Evolutionary conservation across 2,888 invertebrate genomes (phyloP).

Genomic region (Stenotaenia linearis): DNA sequence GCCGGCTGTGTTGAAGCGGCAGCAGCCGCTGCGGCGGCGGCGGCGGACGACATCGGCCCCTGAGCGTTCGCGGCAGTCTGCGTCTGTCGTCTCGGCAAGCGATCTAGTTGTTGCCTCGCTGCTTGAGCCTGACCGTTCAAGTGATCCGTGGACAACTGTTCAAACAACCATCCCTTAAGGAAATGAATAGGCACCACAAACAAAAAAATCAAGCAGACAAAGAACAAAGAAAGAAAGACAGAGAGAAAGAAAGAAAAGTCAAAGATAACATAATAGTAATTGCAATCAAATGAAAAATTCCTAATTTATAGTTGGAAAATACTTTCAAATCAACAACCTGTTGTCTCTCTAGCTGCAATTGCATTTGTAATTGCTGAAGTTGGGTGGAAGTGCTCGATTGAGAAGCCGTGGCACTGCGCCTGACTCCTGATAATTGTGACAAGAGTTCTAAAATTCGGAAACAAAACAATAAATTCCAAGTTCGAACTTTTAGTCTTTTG

Average conservation of each 20-base stretch:
- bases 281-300: constrained; percentile 36
- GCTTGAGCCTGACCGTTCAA: constrained; percentile 53
- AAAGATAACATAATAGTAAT: background rate
- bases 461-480: background rate
- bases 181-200: background rate
- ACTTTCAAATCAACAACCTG: constrained; percentile 56
- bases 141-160: constrained; percentile 30
- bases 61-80: constrained; percentile 49
- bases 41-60: constrained; percentile 40
- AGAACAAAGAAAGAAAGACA: constrained; percentile 35
- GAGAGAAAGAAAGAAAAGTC: background rate
- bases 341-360: constrained; percentile 82
- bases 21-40: constrained; percentile 50
- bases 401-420: constrained; percentile 54
- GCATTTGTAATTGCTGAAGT: constrained; percentile 92
- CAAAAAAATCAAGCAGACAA: background rate
- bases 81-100: constrained; percentile 75
- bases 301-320: background rate
- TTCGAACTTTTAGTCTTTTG: no score
- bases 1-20: constrained; percentile 30
- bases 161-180: constrained; percentile 13
- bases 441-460: constrained; percentile 61
- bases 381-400: constrained; percentile 64
- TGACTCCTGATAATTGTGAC: constrained; percentile 89
- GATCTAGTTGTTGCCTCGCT: constrained; percentile 80